Evolutionary conservation across 2,797 vertebrate genomes (phyloP), one percentile per base, ranked within the genome.

Genomic region (Chromis chromis): DNA sequence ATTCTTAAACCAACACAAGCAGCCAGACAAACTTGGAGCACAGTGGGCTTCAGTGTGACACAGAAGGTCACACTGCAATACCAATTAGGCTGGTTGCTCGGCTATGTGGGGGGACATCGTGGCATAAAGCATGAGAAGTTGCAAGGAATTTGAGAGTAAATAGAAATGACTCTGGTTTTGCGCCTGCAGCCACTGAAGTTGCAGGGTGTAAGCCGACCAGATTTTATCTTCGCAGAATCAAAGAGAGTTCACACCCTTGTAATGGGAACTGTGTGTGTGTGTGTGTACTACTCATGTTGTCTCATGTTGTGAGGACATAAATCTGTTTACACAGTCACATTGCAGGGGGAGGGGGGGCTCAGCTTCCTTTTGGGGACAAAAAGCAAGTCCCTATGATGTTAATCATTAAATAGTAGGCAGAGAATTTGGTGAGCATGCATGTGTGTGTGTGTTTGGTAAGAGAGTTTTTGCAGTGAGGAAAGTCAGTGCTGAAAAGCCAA

Each of bases 401-500:
- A 14, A 21, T 16, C 12, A 54, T 14, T 12, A 11, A 24, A 12
- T 19, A 3, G 40, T 22, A 12, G 9, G 13, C n/a, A 21, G n/a
- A 60, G 17, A 17, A 24, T 1, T 25, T 48, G 16, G 16, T 33
- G 31, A 4, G 31, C 5, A 2, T 33, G 31, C 10, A 8, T 33
- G 31, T 36, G 10, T 36, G 33, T 36, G 33, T 36, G 33, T 36
- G 33, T 36, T 78, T 66, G 60, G 48, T 70, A 70, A 48, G 39
- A 71, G 63, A 63, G 61, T 50, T 79, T 86, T 74, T 77, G 50
- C 70, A 74, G 76, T 33, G 67, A 74, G 86, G 64, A 83, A 76
- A 90, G 82, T 82, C 64, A 60, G 24, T 55, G 70, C 76, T 74
- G 67, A 76, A 92, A 86, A 86, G 68, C 69, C 82, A 60, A 79